Evolutionary conservation across 1,140 invertebrate genomes (phyloP), one percentile per base, ranked within the genome.

Genomic region (Polypedilum vanderplanki): DNA sequence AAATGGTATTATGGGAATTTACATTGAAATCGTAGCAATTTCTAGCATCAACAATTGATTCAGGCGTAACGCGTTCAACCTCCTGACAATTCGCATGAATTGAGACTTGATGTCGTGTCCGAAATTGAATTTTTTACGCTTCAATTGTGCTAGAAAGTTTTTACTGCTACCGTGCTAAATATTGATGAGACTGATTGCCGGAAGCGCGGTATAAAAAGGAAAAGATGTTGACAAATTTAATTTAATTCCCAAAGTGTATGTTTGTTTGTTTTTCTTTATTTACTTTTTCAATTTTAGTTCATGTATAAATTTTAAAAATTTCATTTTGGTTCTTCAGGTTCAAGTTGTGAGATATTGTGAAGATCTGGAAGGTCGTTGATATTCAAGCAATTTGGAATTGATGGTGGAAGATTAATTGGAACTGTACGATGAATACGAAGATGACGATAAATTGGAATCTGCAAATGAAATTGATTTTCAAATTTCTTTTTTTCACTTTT

Each of bases 361-460:
- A 70, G 18, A 70, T 70, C 18, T 70, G 65, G 65, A 3, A 70
- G 7, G 18, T 18, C 18, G 10, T 18, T 70, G 8, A 18, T 10
- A n/a, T 70, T 17, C 3, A 18, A 70, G 20, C 65, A n/a, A 18
- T 70, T 70, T 20, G 65, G 65, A 18, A 70, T 20, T 18, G 18
- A 18, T 22, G 8, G 18, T 18, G 65, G 65, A 10, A 70, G 20
- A 70, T 70, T 70, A 7, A 70, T 70, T 20, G 65, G 17, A 22
- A 70, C 20, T 7, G 65, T 70, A 7, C 17, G 65, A 70, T 70
- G 20, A 22, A 70, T 70, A 18, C 65, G 15, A n/a, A 70, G 20
- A 18, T 70, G 65, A 18, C 17, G 17, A 22, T 70, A 70, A 22
- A 70, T 22, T 20, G 65, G 65, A 20, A 70, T 70, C 65, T 70